These are phyloP conservation scores for Dolichopus griseipennis DNA, from an alignment of 2,888 invertebrate species.

Conservation along the genomic window DNA sequence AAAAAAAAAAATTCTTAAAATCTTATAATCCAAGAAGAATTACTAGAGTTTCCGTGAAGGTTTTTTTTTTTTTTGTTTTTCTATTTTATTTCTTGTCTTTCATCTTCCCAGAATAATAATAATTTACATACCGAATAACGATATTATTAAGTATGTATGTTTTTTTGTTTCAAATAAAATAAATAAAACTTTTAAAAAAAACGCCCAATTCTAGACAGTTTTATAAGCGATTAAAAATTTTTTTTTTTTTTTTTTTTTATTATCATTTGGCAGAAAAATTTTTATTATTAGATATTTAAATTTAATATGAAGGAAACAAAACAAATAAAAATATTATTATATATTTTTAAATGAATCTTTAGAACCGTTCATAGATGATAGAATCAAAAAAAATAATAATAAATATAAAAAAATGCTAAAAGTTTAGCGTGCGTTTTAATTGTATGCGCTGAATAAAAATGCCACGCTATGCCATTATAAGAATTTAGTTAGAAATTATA, in stretches of 20 bases:
- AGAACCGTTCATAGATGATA: background rate
- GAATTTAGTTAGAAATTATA: no score
- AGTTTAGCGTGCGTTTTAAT: no score
- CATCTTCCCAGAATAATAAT: background rate
- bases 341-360: background rate
- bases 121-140: background rate
- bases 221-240: background rate
- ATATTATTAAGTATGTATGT: background rate
- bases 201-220: constrained; percentile 6
- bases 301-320: background rate
- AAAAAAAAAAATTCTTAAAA: no score
- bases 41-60: no score
- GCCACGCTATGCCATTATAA: no score
- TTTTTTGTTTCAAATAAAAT: background rate
- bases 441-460: no score
- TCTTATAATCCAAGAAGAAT: no score
- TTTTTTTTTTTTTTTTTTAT: no score
- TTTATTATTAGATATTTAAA: background rate
- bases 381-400: no score
- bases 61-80: no score
- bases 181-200: background rate
- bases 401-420: no score
- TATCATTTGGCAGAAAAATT: background rate
- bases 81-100: no score
- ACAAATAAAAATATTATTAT: background rate